Evolutionary conservation across 2,888 invertebrate species (phyloP), one percentile per base, ranked within the genome.

Genomic region (Leucophenga montana): DNA sequence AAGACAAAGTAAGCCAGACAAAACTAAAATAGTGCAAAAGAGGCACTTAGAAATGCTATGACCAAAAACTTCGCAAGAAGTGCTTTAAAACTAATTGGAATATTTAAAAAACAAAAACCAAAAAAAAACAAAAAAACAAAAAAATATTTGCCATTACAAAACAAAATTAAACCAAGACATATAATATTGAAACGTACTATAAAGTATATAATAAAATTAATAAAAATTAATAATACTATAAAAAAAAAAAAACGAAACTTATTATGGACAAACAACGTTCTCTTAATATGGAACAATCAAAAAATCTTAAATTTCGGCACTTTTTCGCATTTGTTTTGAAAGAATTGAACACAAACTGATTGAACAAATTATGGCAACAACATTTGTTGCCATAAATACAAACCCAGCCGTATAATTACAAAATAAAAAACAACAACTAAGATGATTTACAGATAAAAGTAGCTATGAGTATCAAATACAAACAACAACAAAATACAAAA

Each of bases 1-100:
- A 73, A 73, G 75, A 75, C 70, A 73, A 73, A 71, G 69, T 73
- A 73, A 75, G 73, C 73, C 68, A 73, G 70, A 71, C 62, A 72
- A 69, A 75, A 69, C 39, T 39, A 3, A 31, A 16, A 22, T 11
- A 53, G 20, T 13, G 20, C 18, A 16, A 1, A n/a, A 53, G 8
- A 16, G 13, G 27, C 18, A 56, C 18, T 22, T 18, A 53, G 16
- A 18, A 20, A 20, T 20, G 53, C 16, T 3, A 53, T 16, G 20
- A 16, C 20, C 6, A 18, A 20, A 53, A 16, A 11, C 39, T 16
- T 11, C 31, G 0, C 3, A 61, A 31, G 22, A 22, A 57, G 0
- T 8, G 1, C 14, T 22, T n/a, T n/a, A n/a, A n/a, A 18, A 56
- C 18, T 56, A 18, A 20, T 18, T 18, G 11, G 9, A 62, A 46